Base-by-base conservation (phyloP, 2,797 vertebrate species). In the Arctocebus calabarensis region DNA sequence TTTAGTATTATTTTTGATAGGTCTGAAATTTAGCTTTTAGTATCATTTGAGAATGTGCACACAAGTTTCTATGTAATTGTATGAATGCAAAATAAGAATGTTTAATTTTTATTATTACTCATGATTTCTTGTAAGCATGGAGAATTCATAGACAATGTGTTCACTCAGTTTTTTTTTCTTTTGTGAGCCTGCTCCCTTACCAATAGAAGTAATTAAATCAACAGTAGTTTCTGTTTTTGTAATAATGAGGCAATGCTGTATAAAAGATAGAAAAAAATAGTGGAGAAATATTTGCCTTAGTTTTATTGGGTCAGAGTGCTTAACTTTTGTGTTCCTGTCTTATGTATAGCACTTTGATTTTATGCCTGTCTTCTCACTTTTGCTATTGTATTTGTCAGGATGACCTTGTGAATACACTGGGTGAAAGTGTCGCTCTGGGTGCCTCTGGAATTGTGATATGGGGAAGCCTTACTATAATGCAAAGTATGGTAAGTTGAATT, bases 381-480 rank as follows among this genome's bases (percentile, higher is more conserved):
- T 97, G 88, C 22, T 83, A 19, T 40, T 22, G 84, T 94, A 91
- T 90, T 94, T 95, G 78, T 82, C 95, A 99, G 99, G 55, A 22
- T 23, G 99, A 99, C 90, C 98, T 99, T 90, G 98, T 99, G 93
- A 98, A 98, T 96, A 99, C 99, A 16, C 68, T 99, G 0, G 99
- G 99, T 71, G 99, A 99, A 98, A 98, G 98, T 84, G 98, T 99
- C 84, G 99, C 99, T 22, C 96, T 99, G 89, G 99, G 99, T 73
- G 98, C 96, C 27, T 98, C 99, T 91, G 99, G 99, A 91, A 97
- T 99, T n/a, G 86, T 99, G n/a, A 97, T 99, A 74, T 99, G 99
- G 99, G 99, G 99, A 87, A 98, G 97, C 84, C n/a, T 98, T 96
- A 97, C 97, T 92, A 96, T 98, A 97, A 98, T 97, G 85, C 88